These are phyloP conservation scores for Nephrotoma flavescens DNA, from an alignment of 2,888 invertebrate species.

Conservation along the genomic window DNA sequence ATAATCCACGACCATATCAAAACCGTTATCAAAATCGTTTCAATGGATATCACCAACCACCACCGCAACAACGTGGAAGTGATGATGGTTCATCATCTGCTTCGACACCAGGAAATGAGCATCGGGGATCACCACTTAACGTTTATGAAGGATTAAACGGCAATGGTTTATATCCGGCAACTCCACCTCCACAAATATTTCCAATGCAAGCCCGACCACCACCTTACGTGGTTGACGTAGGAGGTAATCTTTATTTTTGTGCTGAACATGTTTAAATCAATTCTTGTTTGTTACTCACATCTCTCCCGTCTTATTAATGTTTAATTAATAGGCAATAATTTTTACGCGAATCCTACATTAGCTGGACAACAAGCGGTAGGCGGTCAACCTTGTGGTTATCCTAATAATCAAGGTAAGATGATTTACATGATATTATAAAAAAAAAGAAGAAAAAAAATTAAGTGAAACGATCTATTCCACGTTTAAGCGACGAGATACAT, in stretches of 20 bases:
- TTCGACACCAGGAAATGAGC: conserved; percentile 20
- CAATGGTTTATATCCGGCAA: background rate
- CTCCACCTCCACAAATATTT: background rate
- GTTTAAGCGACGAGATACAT: too few relatives aligned
- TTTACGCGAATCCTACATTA: conserved; percentile 4
- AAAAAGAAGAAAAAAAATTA: too few relatives aligned
- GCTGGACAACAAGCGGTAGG: conserved; percentile 19
- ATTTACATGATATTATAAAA: too few relatives aligned
- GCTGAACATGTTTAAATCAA: conserved; percentile 13
- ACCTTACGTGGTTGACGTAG: conserved; percentile 1
- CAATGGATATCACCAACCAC: background rate
- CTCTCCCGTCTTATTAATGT: background rate
- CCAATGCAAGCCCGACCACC: background rate
- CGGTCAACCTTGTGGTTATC: background rate
- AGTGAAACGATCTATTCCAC: too few relatives aligned
- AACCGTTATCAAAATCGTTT: background rate
- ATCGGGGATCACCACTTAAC: conserved; percentile 10
- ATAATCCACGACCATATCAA: background rate
- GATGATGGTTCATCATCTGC: conserved; percentile 17
- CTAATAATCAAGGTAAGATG: background rate
- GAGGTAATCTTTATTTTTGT: conserved; percentile 12
- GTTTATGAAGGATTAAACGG: background rate
- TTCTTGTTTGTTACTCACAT: background rate
- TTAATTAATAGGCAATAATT: conserved; percentile 8
- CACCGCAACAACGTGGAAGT: background rate